A percentile compares a stretch with the other conserved stretches of the same genome.
These are phyloP conservation scores for Lepidocyrtoides sp. DNA, from an alignment of 2,888 invertebrate genomes.

Conservation along the genomic window DNA sequence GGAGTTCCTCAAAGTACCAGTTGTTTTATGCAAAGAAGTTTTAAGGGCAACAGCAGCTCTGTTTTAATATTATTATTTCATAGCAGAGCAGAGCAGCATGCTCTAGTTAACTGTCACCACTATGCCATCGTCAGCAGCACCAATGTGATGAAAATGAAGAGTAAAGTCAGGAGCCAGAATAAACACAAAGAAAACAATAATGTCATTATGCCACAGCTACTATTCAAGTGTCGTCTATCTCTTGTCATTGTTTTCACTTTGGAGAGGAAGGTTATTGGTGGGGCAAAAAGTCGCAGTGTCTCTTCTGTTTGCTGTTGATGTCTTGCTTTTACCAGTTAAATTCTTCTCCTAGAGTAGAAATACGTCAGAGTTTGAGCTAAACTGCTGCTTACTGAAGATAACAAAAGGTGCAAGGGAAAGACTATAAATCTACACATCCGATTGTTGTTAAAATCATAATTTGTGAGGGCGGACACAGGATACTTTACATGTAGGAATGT, in stretches of 20 bases:
- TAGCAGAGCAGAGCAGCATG: not conserved
- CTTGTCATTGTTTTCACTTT: slow-evolving; percentile 51
- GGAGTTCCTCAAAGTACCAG: slow-evolving; percentile 3
- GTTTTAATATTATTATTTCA: not conserved
- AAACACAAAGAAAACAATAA: slow-evolving; percentile 47
- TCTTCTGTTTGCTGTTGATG: not conserved
- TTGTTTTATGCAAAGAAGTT: slow-evolving; percentile 12
- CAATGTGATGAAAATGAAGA: slow-evolving; percentile 24
- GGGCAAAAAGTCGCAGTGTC: not conserved
- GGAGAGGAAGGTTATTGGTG: not conserved
- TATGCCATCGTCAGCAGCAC: not conserved
- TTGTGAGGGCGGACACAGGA: slow-evolving; percentile 1
- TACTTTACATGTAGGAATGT: slow-evolving; percentile 13
- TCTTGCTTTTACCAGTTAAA: not conserved
- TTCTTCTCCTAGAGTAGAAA: too few relatives aligned
- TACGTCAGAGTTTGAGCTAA: not conserved
- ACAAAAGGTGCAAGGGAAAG: not conserved
- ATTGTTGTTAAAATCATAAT: not conserved
- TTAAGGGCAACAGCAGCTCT: not conserved
- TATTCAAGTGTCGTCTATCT: slow-evolving; percentile 46
- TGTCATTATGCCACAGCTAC: slow-evolving; percentile 51
- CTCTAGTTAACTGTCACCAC: slow-evolving; percentile 55
- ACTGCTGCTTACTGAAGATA: slow-evolving; percentile 17
- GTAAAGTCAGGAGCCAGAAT: slow-evolving; percentile 42
- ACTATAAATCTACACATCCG: not conserved